Evolutionary conservation across 92 coral and sea anemone species (phyloP), one percentile per base, ranked within the genome.

Genomic region (Umimayanthus chanpuru): DNA sequence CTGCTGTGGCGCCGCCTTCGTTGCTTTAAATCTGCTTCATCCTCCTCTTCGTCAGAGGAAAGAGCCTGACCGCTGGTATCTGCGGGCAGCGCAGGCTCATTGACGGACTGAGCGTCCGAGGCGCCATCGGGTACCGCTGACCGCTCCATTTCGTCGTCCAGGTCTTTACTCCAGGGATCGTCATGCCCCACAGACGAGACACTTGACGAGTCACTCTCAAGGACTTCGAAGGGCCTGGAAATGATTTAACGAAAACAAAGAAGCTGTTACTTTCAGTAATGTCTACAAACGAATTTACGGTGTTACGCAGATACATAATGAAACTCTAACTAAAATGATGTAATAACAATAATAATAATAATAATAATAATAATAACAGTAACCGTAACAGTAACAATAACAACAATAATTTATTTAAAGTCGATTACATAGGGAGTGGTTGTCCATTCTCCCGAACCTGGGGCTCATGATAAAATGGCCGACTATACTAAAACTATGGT

Each of bases 131-230:
- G 87, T 70, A 44, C 65, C 7, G 87, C 87, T 70, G 76, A 29
- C 64, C 87, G 73, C 78, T 70, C 87, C 87, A 83, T 68, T 47
- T 70, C 65, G 26, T 83, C 87, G 61, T 83, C 87, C 78, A 83
- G 66, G 18, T 47, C 38, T n/a, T 83, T 83, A 50, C 87, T 83
- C 87, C 87, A 83, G 9, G 87, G 87, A 8, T 83, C 87, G 29
- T 83, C 87, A 11, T 32, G 66, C 47, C 14, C 64, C 28, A 83
- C 41, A 44, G 87, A 83, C 3, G 77, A 68, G 65, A 83, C 11
- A 53, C 87, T 83, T 9, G 87, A 83, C 9, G 87, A 68, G 26
- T 55, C 55, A 38, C 87, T 83, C 58, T 83, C 87, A 43, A 83
- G 77, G 53, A 68, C 78, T 67, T 83, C 87, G 47, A 70, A 83